Evolutionary conservation across 2,797 vertebrate genomes (phyloP), one percentile per base, ranked within the genome.

Genomic region (Emydoidea blandingii): DNA sequence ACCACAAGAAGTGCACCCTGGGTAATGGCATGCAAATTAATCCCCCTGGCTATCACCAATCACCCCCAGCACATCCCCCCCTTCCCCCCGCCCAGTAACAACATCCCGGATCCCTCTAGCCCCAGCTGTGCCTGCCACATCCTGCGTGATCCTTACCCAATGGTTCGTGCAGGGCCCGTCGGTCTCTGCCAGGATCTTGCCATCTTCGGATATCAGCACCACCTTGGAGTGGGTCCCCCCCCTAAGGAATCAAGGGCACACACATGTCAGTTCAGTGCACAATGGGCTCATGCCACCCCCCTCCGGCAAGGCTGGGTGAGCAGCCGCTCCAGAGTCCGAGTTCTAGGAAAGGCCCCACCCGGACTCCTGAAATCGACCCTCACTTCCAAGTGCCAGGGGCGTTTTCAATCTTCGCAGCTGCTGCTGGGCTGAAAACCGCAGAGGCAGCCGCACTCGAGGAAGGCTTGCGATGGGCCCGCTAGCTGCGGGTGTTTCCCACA

Each of bases 81-180:
- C 44, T 44, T 7, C 44, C 44, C 8, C 53, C 79, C 25, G 1
- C 14, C 81, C 15, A 6, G 53, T 25, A 82, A 41, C 37, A 23
- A 9, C 54, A 27, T 11, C 37, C n/a, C 15, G 8, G 4, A 8
- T 37, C 59, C 27, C 6, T 2, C 83, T 7, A 25, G 53, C 78
- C 57, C 94, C 83, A 47, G 85, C 72, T 10, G 4, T 62, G 44
- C 47, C 31, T 53, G 37, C 57, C 76, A 25, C 79, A 5, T 11
- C 18, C 15, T 3, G 56, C 12, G 12, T 5, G 0, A 16, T 85
- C 79, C 98, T 98, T 97, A 99, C 99, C 99, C 99, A 99, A 97
- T 99, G 99, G 97, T 99, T 99, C 78, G 99, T 99, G 96, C 98
- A 98, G 6, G 98, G 98, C 81, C 99, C 99, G 50, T 98, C 98